Conservation (phyloP, 2,797 vertebrate genomes). For the Huso huso region DNA sequence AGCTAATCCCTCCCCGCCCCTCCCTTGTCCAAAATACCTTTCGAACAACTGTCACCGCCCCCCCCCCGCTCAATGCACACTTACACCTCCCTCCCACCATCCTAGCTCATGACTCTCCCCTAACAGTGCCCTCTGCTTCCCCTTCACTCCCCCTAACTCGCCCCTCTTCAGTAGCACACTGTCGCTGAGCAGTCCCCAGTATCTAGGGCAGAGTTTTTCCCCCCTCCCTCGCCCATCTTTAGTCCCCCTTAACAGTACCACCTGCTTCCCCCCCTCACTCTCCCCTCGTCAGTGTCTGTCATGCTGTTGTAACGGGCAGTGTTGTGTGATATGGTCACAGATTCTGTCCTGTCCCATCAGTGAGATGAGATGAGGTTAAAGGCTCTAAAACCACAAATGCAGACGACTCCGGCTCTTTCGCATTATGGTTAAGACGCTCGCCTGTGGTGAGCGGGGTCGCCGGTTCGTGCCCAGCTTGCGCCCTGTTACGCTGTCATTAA, state of each 20-base stretch:
- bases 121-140: conserved; percentile 11
- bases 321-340: neutral
- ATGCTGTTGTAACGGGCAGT: too few relatives aligned
- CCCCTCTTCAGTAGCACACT: conserved; percentile 52
- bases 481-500: neutral
- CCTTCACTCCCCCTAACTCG: conserved; percentile 11
- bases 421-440: too few relatives aligned
- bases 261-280: too few relatives aligned
- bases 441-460: too few relatives aligned
- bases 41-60: neutral
- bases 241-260: too few relatives aligned
- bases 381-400: conserved; percentile 4
- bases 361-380: conserved; percentile 4
- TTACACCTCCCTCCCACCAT: conserved; percentile 10
- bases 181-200: conserved; percentile 44
- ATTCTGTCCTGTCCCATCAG: neutral
- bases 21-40: neutral
- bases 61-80: neutral
- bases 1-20: neutral
- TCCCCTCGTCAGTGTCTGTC: too few relatives aligned
- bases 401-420: neutral
- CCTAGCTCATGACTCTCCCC: conserved; percentile 13
- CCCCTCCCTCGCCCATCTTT: conserved; percentile 20
- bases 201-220: conserved; percentile 53
- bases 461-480: neutral